phyloP scores from a whole-genome alignment of 1,140 invertebrate genomes.

The Procambarus clarkii region DNA sequence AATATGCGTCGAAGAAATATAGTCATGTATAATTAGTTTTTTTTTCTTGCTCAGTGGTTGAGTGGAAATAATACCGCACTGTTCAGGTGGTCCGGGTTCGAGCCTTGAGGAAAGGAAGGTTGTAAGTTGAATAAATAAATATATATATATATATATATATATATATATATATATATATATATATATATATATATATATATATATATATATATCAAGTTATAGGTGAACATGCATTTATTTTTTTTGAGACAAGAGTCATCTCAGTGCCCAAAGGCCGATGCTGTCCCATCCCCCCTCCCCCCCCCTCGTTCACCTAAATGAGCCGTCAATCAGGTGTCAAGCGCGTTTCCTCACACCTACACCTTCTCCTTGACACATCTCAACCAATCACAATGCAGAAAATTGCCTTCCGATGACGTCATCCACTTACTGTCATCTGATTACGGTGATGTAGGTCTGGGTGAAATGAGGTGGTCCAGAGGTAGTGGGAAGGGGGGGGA shows the following conservation, averaged over 20 bases:
- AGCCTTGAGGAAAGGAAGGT: no score
- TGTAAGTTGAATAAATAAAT: background rate
- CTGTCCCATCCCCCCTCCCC: no score
- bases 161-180: constrained; percentile 4
- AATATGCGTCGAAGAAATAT: no score
- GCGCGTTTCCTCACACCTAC: background rate
- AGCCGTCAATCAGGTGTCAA: constrained; percentile 18
- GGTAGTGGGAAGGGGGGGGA: background rate
- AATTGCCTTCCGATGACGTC: constrained; percentile 7
- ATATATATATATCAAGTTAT: background rate
- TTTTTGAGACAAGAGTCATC: no score
- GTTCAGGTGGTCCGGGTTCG: no score
- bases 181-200: constrained; percentile 11
- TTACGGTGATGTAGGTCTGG: background rate
- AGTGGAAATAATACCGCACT: no score
- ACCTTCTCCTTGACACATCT: background rate
- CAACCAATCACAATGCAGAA: constrained; percentile 7
- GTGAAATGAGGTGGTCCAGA: background rate
- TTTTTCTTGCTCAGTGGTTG: no score
- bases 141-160: constrained; percentile 12
- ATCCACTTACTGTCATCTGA: constrained; percentile 2
- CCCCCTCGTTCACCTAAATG: background rate
- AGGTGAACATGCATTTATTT: no score
- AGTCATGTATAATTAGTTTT: no score
- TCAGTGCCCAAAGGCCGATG: no score